phyloP scores from a whole-genome alignment of 2,888 invertebrate genomes.

The Onthophagus sagittarius region DNA sequence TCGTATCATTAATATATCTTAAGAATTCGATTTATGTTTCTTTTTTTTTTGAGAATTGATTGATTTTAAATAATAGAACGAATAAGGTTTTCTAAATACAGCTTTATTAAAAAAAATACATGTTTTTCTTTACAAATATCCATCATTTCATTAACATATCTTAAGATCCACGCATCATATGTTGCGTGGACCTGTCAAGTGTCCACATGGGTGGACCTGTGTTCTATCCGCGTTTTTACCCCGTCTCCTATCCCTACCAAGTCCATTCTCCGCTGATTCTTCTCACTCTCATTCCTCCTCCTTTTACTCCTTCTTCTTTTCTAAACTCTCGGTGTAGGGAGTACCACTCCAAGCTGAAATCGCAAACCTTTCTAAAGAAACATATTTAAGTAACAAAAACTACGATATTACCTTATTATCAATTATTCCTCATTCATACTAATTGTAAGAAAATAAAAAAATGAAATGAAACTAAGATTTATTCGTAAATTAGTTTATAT shows the following conservation, averaged over 20 bases:
- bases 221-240: conserved; percentile 36
- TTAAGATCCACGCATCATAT: too few relatives aligned
- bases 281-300: not conserved
- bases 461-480: conserved; percentile 16
- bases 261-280: conserved; percentile 24
- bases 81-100: too few relatives aligned
- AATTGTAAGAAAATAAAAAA: too few relatives aligned
- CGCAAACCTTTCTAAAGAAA: not conserved
- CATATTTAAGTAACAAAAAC: too few relatives aligned
- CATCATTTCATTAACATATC: too few relatives aligned
- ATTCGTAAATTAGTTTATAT: conserved; percentile 30
- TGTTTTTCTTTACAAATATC: too few relatives aligned
- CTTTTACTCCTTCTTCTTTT: not conserved
- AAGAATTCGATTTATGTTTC: too few relatives aligned
- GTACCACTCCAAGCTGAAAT: conserved; percentile 28
- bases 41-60: too few relatives aligned
- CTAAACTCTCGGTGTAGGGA: conserved; percentile 12
- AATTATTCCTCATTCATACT: not conserved
- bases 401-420: too few relatives aligned
- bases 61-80: too few relatives aligned
- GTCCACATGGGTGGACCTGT: conserved; percentile 49
- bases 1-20: too few relatives aligned
- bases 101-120: too few relatives aligned
- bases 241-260: conserved; percentile 4
- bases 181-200: conserved; percentile 46